A percentile compares a stretch with the other conserved stretches of the same genome.
These are phyloP conservation scores for Athrips mouffetella DNA, from an alignment of 2,888 invertebrate genomes.

Conservation along the genomic window DNA sequence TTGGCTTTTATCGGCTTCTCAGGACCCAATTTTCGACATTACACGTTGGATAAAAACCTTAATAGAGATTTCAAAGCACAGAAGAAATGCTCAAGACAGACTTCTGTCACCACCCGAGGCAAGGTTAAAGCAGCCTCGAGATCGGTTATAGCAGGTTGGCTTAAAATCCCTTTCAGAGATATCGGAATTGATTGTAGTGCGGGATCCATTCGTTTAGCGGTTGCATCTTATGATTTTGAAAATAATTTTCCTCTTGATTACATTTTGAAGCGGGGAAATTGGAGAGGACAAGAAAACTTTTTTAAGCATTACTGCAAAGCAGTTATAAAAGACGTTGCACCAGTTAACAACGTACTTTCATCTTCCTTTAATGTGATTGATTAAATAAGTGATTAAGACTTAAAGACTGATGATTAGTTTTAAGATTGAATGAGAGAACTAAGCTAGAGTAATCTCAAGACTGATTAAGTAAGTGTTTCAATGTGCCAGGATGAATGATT, in stretches of 20 bases:
- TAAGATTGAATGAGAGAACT: too few species aligned
- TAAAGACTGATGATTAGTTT: too few species aligned
- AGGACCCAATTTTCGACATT: too few species aligned
- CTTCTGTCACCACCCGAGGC: conserved; percentile 10
- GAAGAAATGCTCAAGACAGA: conserved; percentile 2
- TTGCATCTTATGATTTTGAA: conserved; percentile 2
- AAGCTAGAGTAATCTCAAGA: too few species aligned
- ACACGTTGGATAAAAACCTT: too few species aligned
- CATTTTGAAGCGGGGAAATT: not conserved
- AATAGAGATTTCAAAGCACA: too few species aligned
- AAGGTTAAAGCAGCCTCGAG: conserved; percentile 10
- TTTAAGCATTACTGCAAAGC: conserved; percentile 7
- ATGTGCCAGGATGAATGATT: too few species aligned
- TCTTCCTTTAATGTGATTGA: not conserved
- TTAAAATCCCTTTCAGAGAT: not conserved
- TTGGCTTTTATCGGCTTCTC: too few species aligned
- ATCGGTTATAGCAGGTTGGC: conserved; percentile 1
- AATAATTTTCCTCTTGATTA: conserved; percentile 1
- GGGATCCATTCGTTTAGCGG: not conserved
- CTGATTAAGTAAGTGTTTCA: too few species aligned
- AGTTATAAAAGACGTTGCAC: too few species aligned
- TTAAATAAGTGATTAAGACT: too few species aligned
- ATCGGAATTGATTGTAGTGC: not conserved
- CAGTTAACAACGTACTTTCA: not conserved
- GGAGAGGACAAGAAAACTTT: not conserved